phyloP scores from a whole-genome alignment of 2,888 invertebrate genomes.

The Eretmocerus hayati region DNA sequence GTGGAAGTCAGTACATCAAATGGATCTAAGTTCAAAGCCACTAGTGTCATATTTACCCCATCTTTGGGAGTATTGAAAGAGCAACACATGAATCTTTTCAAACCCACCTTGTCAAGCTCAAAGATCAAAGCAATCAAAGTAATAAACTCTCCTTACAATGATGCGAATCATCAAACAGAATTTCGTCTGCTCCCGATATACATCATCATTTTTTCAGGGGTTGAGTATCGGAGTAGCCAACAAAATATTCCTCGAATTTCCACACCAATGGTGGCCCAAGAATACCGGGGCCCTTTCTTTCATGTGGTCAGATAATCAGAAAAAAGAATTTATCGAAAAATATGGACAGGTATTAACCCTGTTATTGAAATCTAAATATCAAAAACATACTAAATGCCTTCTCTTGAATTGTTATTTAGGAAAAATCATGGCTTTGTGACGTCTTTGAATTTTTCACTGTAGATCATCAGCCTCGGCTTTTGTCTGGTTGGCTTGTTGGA shows the following conservation, averaged over 20 bases:
- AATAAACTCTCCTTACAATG: too few species aligned
- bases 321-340: conserved; percentile 43
- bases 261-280: conserved; percentile 59
- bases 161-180: too few species aligned
- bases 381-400: too few species aligned
- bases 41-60: conserved; percentile 61
- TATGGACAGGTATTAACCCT: conserved; percentile 36
- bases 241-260: conserved; percentile 66
- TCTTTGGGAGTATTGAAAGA: conserved; percentile 65
- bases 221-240: conserved; percentile 61
- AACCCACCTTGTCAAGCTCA: conserved; percentile 51
- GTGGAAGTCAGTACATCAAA: conserved; percentile 54
- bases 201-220: conserved; percentile 39
- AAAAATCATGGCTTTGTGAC: conserved; percentile 57
- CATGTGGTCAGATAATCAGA: conserved; percentile 54
- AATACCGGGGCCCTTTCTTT: conserved; percentile 50
- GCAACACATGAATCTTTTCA: conserved; percentile 53
- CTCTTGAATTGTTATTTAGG: conserved; percentile 22
- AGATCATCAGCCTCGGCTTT: conserved; percentile 56
- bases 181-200: conserved; percentile 4
- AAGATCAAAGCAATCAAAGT: conserved; percentile 46
- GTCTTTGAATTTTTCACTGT: conserved; percentile 63
- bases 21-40: conserved; percentile 52
- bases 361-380: too few species aligned
- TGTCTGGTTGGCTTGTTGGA: conserved; percentile 67